Conservation (phyloP, 2,113 vertebrate genomes). For the Sigmodon hispidus region DNA sequence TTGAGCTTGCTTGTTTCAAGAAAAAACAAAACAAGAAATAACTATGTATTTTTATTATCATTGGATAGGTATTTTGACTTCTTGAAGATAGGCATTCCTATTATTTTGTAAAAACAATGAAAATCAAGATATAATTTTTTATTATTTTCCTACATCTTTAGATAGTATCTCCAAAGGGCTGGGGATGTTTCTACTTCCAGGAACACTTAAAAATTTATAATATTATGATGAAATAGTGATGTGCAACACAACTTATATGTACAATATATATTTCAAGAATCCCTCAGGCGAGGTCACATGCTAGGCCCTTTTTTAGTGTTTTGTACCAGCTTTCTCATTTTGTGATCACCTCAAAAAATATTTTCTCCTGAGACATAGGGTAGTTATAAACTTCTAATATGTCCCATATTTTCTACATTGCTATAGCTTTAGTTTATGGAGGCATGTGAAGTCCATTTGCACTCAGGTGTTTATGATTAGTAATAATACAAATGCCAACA, state of each 20-base stretch:
- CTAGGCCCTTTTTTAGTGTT: not conserved
- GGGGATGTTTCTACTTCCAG: not conserved
- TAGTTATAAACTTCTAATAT: not conserved
- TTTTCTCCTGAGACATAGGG: not conserved
- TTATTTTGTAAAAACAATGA: too few species aligned
- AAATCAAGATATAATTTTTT: not conserved
- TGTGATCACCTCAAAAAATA: not conserved
- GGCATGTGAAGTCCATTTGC: not conserved
- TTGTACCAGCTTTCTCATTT: not conserved
- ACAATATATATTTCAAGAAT: not conserved
- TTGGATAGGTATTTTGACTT: too few species aligned
- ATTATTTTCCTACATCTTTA: not conserved
- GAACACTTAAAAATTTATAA: not conserved
- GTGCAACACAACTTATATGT: not conserved
- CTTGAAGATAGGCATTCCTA: too few species aligned
- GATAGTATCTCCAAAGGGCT: not conserved
- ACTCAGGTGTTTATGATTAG: not conserved
- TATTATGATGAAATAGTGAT: not conserved
- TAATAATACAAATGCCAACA: not conserved
- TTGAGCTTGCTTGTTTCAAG: too few species aligned
- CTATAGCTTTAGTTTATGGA: not conserved
- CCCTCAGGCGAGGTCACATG: not conserved
- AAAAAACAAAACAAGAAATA: too few species aligned
- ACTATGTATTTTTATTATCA: too few species aligned
- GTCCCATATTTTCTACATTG: not conserved